These are phyloP conservation scores for Drosophila suboccidentalis DNA, from an alignment of 2,888 invertebrate species.

Conservation along the genomic window DNA sequence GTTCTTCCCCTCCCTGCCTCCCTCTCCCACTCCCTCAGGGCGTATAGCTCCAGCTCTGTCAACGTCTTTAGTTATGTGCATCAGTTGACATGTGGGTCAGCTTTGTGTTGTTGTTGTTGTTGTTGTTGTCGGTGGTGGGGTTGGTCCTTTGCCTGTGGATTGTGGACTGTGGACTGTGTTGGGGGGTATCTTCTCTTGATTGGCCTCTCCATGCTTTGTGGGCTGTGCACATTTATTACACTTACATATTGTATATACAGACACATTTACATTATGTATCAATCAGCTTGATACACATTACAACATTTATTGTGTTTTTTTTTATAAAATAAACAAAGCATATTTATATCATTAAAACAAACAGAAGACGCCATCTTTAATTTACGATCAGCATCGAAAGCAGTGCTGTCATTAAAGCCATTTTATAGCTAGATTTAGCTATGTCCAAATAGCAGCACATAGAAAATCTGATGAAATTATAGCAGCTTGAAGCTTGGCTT, in stretches of 20 bases:
- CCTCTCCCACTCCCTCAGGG: slow-evolving; percentile 4
- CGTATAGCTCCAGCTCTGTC: slow-evolving; percentile 25
- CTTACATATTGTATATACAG: neutral
- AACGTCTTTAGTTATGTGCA: slow-evolving; percentile 38
- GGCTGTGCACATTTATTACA: slow-evolving; percentile 31
- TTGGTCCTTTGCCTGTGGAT: slow-evolving; percentile 16
- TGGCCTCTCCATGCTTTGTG: slow-evolving; percentile 38
- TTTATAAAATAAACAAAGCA: too few relatives aligned
- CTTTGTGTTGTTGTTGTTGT: slow-evolving; percentile 20
- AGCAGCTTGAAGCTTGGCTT: too few relatives aligned
- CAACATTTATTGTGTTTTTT: neutral
- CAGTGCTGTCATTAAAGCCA: too few relatives aligned
- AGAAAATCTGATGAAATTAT: too few relatives aligned
- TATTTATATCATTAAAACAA: too few relatives aligned
- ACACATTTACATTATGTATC: slow-evolving; percentile 3
- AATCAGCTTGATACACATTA: neutral
- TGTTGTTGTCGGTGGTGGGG: slow-evolving; percentile 25
- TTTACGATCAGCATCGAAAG: too few relatives aligned
- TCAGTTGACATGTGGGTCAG: slow-evolving; percentile 62
- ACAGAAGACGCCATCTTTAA: too few relatives aligned
- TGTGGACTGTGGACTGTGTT: neutral
- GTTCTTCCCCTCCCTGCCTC: slow-evolving; percentile 18
- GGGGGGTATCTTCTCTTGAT: slow-evolving; percentile 43
- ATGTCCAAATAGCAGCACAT: too few relatives aligned
- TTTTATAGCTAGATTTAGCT: too few relatives aligned